These are phyloP conservation scores for Drosophila parvula DNA, from an alignment of 1,140 invertebrate species.

Conservation along the genomic window DNA sequence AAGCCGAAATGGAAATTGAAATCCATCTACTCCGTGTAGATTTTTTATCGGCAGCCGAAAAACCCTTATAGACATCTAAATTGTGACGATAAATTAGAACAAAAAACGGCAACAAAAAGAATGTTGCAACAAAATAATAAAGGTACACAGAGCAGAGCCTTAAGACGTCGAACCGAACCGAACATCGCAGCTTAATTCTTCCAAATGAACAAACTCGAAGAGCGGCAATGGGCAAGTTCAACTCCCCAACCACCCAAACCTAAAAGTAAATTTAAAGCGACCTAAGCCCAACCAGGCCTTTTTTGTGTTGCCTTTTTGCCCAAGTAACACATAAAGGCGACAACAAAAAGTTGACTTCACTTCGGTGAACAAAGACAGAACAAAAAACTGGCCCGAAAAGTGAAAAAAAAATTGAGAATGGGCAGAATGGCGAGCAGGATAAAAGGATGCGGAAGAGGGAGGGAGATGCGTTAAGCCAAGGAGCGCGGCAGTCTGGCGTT, in stretches of 20 bases:
- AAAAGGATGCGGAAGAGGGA: not conserved
- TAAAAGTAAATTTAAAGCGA: slow-evolving; percentile 29
- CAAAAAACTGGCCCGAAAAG: slow-evolving; percentile 7
- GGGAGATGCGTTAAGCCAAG: not conserved
- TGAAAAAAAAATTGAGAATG: not conserved
- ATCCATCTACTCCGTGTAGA: not conserved
- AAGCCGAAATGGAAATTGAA: not conserved
- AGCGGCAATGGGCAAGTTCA: slow-evolving; percentile 4
- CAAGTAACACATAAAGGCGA: slow-evolving; percentile 42
- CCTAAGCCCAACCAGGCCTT: slow-evolving; percentile 39
- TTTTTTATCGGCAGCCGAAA: slow-evolving; percentile 49
- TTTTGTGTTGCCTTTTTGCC: not conserved
- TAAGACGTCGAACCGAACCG: slow-evolving; percentile 5
- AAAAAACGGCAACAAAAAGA: slow-evolving; percentile 32
- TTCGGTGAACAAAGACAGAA: slow-evolving; percentile 54
- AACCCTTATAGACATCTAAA: slow-evolving; percentile 64
- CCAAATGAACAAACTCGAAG: slow-evolving; percentile 62
- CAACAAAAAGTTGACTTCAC: slow-evolving; percentile 70
- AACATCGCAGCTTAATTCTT: slow-evolving; percentile 55
- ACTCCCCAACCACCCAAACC: not conserved
- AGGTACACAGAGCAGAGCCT: not conserved
- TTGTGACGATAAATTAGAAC: slow-evolving; percentile 48
- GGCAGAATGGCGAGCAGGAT: not conserved
- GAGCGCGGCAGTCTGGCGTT: slow-evolving; percentile 35
- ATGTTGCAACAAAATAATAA: slow-evolving; percentile 36